Evolutionary conservation across 2,888 invertebrate species (phyloP), one percentile per base, ranked within the genome.

Genomic region (Dasysyrphus albostriatus): DNA sequence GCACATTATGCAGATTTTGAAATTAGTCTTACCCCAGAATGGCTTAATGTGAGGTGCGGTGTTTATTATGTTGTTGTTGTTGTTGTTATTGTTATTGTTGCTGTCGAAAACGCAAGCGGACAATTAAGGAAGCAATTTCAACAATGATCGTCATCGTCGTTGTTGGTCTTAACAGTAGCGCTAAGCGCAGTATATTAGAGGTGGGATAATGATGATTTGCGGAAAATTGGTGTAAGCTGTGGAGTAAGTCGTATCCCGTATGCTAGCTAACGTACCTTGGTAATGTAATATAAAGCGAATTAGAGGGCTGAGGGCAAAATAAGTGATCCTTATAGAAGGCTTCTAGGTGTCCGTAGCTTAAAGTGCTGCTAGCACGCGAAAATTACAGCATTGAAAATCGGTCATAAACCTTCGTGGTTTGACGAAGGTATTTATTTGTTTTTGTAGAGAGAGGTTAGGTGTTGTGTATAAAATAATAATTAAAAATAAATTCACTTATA

Each of bases 1-100:
- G 87, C 87, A 87, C 83, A 83, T 87, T 87, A 87, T 87, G 87
- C 79, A 83, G 87, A 87, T 87, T 87, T 83, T 58, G 75, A 87
- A 87, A 87, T 87, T 87, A 87, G 87, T 83, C 83, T 75, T 87
- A 78, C 78, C 44, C 70, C 65, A 56, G 76, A 54, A 82, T 85
- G 81, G 73, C 77, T 77, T 77, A 81, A 85, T 78, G 84, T 73
- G 81, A 74, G 69, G 77, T 5, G 29, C 56, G 56, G 70, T 58
- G 58, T 47, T 16, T 54, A 47, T 56, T n/a, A 7, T 47, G 29
- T 54, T 51, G 77, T 19, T 12, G 12, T 56, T 19, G 44, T 37
- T 67, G 70, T 10, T 63, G 58, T 47, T n/a, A n/a, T n/a, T n/a
- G n/a, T 19, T 12, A 12, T 56, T 19, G 44, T 37, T 67, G 70